phyloP scores from a whole-genome alignment of 2,888 invertebrate species.

The Schrankia costaestrigalis region DNA sequence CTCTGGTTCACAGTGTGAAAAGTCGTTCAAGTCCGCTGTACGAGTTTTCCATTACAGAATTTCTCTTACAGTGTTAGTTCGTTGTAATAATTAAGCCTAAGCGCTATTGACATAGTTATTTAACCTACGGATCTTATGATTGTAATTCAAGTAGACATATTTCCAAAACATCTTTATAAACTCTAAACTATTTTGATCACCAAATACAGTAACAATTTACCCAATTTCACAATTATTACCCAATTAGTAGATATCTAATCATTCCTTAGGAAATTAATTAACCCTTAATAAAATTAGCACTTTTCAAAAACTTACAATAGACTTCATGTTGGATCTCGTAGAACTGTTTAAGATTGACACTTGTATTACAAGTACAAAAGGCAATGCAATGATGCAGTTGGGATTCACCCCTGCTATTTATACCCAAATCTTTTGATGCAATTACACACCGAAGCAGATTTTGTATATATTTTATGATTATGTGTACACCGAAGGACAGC shows the following conservation, averaged over 20 bases:
- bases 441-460: constrained; percentile 62
- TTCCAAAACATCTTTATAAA: too few species aligned
- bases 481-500: constrained; percentile 53
- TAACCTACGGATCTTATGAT: too few species aligned
- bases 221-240: not conserved
- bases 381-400: constrained; percentile 70
- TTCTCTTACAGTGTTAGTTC: too few species aligned
- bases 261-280: too few species aligned
- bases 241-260: not conserved
- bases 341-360: constrained; percentile 34
- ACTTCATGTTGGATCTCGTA: constrained; percentile 76
- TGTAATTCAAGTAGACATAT: too few species aligned
- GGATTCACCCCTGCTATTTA: constrained; percentile 73
- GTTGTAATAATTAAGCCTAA: too few species aligned
- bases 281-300: too few species aligned
- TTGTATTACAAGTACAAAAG: constrained; percentile 45
- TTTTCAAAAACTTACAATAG: constrained; percentile 59
- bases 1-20: too few species aligned
- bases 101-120: too few species aligned
- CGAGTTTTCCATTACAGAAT: too few species aligned
- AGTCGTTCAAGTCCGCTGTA: too few species aligned
- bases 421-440: constrained; percentile 65
- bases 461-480: constrained; percentile 65
- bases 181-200: too few species aligned
- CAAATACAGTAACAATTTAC: not conserved